Evolutionary conservation across 2,888 invertebrate genomes (phyloP).

Genomic region (Drosophila demipolita): DNA sequence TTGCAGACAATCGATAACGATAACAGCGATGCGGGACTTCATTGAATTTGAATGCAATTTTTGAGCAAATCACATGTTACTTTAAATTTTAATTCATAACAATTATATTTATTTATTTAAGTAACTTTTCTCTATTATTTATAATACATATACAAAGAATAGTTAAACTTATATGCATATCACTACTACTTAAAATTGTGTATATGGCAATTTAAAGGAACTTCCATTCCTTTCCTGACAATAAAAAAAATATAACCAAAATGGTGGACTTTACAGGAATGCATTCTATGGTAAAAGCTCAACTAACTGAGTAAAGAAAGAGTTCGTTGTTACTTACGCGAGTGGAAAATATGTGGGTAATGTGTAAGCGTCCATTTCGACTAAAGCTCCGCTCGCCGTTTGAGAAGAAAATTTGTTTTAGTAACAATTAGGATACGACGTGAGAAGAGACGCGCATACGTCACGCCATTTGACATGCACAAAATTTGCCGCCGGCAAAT

Average conservation of each 20-base stretch:
- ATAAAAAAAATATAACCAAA: neutral
- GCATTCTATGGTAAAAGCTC: neutral
- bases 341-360: slow-evolving; percentile 69
- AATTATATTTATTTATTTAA: neutral
- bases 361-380: slow-evolving; percentile 68
- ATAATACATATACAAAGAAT: neutral
- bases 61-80: neutral
- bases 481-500: neutral
- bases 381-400: neutral
- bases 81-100: neutral
- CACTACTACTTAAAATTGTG: neutral
- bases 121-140: neutral
- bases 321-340: slow-evolving; percentile 60
- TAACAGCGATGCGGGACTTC: neutral
- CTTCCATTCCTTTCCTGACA: neutral
- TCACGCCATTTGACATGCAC: neutral
- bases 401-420: neutral
- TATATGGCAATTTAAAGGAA: neutral
- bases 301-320: neutral
- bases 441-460: neutral
- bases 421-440: neutral
- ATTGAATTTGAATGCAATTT: neutral
- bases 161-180: neutral
- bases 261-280: neutral
- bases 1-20: neutral